Conservation (phyloP, 2,113 vertebrate species). For the Nettapus auritus region DNA sequence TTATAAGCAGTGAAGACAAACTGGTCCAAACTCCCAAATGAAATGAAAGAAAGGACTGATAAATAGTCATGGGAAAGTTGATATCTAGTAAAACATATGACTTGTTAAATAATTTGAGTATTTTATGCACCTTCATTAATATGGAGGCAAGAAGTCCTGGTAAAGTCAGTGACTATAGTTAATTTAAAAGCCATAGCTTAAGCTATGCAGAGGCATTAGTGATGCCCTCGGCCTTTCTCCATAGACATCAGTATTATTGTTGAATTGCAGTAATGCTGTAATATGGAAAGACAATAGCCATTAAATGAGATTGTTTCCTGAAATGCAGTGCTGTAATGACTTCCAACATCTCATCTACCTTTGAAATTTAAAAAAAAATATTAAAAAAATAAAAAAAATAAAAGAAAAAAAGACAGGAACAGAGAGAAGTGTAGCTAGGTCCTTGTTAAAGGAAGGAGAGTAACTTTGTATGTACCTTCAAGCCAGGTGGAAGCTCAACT, state of each 20-base stretch:
- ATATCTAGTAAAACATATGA: neutral
- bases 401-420: neutral
- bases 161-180: neutral
- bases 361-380: neutral
- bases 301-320: neutral
- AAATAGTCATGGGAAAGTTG: slow-evolving; percentile 29
- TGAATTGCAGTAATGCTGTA: neutral
- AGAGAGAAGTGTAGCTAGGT: neutral
- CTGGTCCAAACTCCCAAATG: neutral
- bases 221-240: neutral
- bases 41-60: slow-evolving; percentile 17
- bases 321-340: neutral
- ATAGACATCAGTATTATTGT: neutral
- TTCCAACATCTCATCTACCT: neutral
- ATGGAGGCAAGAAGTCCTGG: neutral
- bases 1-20: neutral
- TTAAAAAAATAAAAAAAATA: neutral
- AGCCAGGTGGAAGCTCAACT: slow-evolving; percentile 33
- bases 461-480: neutral
- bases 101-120: slow-evolving; percentile 7
- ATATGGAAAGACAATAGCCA: neutral
- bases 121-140: slow-evolving; percentile 43
- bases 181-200: neutral
- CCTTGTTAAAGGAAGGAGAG: neutral
- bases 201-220: neutral